Evolutionary conservation across 2,888 invertebrate genomes (phyloP), one percentile per base, ranked within the genome.

Genomic region (Calameuta pallipes): DNA sequence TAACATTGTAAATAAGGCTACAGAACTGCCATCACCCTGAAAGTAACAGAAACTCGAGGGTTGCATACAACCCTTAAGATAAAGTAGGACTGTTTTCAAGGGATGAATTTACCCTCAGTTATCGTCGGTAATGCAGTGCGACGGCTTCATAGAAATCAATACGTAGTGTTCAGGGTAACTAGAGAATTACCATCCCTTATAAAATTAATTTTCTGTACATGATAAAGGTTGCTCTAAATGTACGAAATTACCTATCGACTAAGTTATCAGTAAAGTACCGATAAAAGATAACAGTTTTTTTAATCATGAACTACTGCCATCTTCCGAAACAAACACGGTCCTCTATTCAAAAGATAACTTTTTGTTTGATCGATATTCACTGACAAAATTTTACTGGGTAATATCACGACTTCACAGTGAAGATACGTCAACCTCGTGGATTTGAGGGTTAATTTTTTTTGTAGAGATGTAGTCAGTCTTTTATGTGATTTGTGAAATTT

Each of bases 361-460:
- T 34, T 78, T 78, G 78, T 78, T 78, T 78, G 78, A 78, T 78
- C 78, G 76, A 78, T 78, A 76, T 15, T 73, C n/a, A 71, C 71
- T 56, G 41, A 73, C 33, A 69, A 76, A 75, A 31, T 78, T 34
- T 73, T 33, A 56, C 56, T 56, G 56, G 41, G 34, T 78, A 75
- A 75, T 56, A 75, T 71, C 69, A 41, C n/a, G 41, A 71, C 37
- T 41, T 36, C 41, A 34, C 69, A 23, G 31, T 23, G 37, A 56
- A 78, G 41, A 41, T 6, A 41, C 6, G 23, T 41, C 23, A 41
- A 41, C 2, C 56, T 56, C 23, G 56, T 23, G 56, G 9, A 6
- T 56, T 56, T 56, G 23, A 1, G 9, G 56, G 23, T 23, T 56
- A 23, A 56, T 9, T 56, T 56, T 41, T 56, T 56, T 56, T 23